Percentiles rank a stretch among this genome's conserved stretches.
Evolutionary conservation across 2,113 vertebrate species (phyloP).

Genomic region (Corythaixoides concolor): DNA sequence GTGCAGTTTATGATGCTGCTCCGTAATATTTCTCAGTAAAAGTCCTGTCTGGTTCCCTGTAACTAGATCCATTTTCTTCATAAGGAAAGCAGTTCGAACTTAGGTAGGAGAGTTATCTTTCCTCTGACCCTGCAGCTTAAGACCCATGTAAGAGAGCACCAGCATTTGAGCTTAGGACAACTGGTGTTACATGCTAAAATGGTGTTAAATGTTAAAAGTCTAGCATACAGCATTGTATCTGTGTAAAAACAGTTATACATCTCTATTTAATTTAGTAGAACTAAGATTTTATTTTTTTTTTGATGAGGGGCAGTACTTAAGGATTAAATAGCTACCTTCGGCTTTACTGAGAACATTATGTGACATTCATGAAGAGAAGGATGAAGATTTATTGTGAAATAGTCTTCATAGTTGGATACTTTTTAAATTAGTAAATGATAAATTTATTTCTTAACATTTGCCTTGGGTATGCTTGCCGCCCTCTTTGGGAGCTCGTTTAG

Average conservation of each 20-base stretch:
- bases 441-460: background rate
- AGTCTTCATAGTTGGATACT: background rate
- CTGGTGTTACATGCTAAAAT: background rate
- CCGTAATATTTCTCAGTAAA: background rate
- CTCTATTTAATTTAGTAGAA: background rate
- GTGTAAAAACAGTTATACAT: background rate
- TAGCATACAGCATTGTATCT: background rate
- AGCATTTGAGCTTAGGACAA: background rate
- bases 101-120: background rate
- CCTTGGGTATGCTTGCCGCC: background rate
- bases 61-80: background rate
- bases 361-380: background rate
- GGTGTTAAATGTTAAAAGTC: background rate
- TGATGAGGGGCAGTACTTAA: background rate
- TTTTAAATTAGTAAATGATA: background rate
- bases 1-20: background rate
- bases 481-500: background rate
- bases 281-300: background rate
- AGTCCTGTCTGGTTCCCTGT: background rate
- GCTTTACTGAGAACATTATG: background rate
- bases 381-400: background rate
- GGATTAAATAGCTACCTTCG: background rate
- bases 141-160: background rate
- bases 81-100: background rate
- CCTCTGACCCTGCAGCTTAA: background rate